These are phyloP conservation scores for Candidula unifasciata DNA, from an alignment of 2,888 invertebrate species.

Conservation along the genomic window DNA sequence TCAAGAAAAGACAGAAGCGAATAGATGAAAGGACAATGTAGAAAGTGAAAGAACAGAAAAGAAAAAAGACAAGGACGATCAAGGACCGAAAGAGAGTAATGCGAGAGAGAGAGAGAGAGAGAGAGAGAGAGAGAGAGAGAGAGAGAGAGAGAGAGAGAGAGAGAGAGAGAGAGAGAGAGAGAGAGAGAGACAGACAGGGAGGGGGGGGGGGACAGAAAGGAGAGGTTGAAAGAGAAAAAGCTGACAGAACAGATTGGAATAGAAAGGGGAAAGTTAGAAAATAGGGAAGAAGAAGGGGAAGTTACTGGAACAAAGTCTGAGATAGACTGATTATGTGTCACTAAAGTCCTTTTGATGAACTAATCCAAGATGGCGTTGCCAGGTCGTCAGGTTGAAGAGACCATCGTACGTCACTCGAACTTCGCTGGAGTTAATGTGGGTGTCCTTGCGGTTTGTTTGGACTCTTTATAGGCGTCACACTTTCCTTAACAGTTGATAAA, in stretches of 20 bases:
- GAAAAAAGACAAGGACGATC: too few relatives aligned
- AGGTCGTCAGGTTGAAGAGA: too few relatives aligned
- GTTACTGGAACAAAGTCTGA: not conserved
- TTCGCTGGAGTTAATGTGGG: too few relatives aligned
- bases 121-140: not conserved
- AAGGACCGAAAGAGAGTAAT: not conserved
- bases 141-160: not conserved
- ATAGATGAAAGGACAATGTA: too few relatives aligned
- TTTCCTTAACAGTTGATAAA: too few relatives aligned
- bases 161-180: not conserved
- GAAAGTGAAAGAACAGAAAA: too few relatives aligned
- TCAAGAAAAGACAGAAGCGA: not conserved
- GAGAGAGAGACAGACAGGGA: not conserved
- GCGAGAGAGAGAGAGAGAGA: constrained; percentile 14
- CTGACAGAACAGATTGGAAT: not conserved
- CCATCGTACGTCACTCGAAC: too few relatives aligned
- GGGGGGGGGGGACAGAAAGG: not conserved
- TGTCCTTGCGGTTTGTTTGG: too few relatives aligned
- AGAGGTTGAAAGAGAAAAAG: not conserved
- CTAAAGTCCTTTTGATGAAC: too few relatives aligned
- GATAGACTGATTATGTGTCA: not conserved
- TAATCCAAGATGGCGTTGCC: too few relatives aligned
- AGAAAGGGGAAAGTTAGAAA: not conserved
- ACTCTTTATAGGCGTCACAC: too few relatives aligned
- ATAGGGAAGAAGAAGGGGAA: not conserved